Conservation (phyloP, 2,797 vertebrate species). For the Rhynchonycteris naso region DNA sequence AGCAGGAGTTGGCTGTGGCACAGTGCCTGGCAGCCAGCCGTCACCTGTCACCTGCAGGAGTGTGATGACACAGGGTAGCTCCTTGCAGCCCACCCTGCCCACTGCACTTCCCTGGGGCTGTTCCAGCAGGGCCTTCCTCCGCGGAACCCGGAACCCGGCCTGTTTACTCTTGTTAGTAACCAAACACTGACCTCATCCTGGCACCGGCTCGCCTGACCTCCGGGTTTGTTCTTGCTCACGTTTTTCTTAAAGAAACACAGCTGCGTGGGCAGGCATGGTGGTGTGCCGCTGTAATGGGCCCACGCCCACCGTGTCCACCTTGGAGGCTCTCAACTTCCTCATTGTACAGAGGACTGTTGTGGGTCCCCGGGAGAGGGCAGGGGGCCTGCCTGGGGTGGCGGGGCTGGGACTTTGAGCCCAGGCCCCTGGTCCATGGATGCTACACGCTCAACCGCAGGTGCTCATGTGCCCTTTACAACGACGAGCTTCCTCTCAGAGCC, state of each 20-base stretch:
- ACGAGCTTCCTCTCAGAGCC: rapidly evolving
- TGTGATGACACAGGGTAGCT: not conserved
- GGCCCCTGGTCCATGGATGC: not conserved
- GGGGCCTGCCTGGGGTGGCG: not conserved
- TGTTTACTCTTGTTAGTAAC: slow-evolving; percentile 51
- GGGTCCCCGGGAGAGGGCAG: not conserved
- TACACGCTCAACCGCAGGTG: not conserved
- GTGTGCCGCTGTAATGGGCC: not conserved
- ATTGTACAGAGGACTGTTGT: not conserved
- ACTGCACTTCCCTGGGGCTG: rapidly evolving
- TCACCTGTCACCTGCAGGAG: not conserved
- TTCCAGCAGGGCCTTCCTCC: not conserved
- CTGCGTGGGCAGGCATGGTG: not conserved
- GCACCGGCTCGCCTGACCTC: not conserved
- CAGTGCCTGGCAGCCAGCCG: not conserved
- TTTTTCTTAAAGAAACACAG: slow-evolving; percentile 16
- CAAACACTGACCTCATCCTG: slow-evolving; percentile 65
- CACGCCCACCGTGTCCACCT: rapidly evolving
- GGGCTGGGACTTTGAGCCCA: not conserved
- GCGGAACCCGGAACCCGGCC: rapidly evolving
- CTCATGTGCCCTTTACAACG: rapidly evolving
- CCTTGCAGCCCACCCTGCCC: not conserved
- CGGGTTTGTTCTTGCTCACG: not conserved
- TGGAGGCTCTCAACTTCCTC: not conserved
- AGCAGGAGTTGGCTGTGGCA: not conserved